A percentile compares a stretch with the other conserved stretches of the same genome.
Evolutionary conservation across 2,888 invertebrate species (phyloP).

Genomic region (Halictus ligatus): DNA sequence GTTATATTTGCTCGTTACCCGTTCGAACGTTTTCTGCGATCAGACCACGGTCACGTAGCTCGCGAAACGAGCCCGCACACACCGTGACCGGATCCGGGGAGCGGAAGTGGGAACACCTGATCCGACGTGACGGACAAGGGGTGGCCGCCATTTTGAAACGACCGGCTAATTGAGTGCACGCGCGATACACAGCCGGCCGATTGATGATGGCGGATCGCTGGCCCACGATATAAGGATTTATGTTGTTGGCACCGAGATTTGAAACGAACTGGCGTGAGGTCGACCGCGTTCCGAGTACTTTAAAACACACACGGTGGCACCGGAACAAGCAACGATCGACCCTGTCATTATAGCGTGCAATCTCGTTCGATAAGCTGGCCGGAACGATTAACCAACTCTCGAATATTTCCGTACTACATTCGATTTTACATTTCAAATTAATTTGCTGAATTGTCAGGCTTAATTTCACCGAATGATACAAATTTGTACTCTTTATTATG

Average conservation of each 20-base stretch:
- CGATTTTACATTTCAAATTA: too few species aligned
- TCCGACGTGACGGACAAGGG: conserved; percentile 46
- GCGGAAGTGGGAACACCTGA: conserved; percentile 67
- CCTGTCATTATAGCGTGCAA: neutral
- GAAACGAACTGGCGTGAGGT: conserved; percentile 1
- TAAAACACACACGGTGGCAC: conserved; percentile 1
- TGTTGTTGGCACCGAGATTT: conserved; percentile 4
- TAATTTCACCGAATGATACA: neutral
- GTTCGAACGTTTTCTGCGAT: conserved; percentile 24
- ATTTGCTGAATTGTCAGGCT: too few species aligned
- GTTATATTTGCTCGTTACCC: conserved; percentile 14
- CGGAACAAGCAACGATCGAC: neutral
- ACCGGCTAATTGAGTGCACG: conserved; percentile 45
- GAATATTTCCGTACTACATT: neutral
- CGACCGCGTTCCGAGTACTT: conserved; percentile 1
- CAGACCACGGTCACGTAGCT: conserved; percentile 32
- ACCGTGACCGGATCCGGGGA: conserved; percentile 64
- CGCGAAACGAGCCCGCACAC: conserved; percentile 46
- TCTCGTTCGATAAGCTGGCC: neutral
- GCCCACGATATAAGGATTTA: conserved; percentile 14
- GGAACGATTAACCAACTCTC: neutral
- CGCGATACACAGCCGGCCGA: conserved; percentile 13
- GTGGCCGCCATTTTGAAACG: conserved; percentile 40
- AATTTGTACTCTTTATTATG: too few species aligned
- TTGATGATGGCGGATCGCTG: conserved; percentile 12